Percentiles rank a stretch among this genome's conserved stretches.
Conservation (phyloP, 2,113 vertebrate species). For the Oxyruncus cristatus region DNA sequence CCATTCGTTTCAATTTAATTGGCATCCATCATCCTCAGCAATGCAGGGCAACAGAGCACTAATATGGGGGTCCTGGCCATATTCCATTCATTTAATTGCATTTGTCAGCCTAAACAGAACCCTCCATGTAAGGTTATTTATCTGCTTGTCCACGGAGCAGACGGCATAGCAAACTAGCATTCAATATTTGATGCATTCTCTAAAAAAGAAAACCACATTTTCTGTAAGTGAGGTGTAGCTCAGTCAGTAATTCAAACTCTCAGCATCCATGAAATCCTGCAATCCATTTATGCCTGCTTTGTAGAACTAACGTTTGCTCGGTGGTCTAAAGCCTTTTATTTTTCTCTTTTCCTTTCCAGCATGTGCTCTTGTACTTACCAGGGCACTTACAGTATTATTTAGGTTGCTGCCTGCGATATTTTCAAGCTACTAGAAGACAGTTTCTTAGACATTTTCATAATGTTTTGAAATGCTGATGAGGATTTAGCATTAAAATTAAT, state of each 20-base stretch:
- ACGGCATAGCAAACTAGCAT: not conserved
- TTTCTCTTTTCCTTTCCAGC: conserved; percentile 45
- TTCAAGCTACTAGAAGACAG: conserved; percentile 66
- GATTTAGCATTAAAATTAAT: conserved; percentile 74
- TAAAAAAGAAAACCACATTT: conserved; percentile 17
- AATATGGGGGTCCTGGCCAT: not conserved
- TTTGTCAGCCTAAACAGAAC: not conserved
- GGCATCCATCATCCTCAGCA: not conserved
- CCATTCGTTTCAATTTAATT: conserved; percentile 14
- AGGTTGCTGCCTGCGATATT: conserved; percentile 61
- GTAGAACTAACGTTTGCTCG: not conserved
- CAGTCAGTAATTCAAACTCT: conserved; percentile 38
- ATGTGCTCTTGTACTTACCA: conserved; percentile 59
- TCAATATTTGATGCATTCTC: conserved; percentile 10
- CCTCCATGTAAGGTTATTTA: not conserved
- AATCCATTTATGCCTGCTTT: conserved; percentile 52
- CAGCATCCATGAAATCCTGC: conserved; percentile 36
- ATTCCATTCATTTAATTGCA: not conserved
- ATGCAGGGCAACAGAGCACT: not conserved
- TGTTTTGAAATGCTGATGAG: conserved; percentile 75
- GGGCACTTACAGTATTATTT: conserved; percentile 54
- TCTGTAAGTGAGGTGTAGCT: conserved; percentile 43
- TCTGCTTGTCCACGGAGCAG: not conserved
- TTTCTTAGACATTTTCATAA: conserved; percentile 67
- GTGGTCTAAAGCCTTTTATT: conserved; percentile 56